Evolutionary conservation across 2,888 invertebrate species (phyloP), one percentile per base, ranked within the genome.

Genomic region (Ectropis crepuscularia): DNA sequence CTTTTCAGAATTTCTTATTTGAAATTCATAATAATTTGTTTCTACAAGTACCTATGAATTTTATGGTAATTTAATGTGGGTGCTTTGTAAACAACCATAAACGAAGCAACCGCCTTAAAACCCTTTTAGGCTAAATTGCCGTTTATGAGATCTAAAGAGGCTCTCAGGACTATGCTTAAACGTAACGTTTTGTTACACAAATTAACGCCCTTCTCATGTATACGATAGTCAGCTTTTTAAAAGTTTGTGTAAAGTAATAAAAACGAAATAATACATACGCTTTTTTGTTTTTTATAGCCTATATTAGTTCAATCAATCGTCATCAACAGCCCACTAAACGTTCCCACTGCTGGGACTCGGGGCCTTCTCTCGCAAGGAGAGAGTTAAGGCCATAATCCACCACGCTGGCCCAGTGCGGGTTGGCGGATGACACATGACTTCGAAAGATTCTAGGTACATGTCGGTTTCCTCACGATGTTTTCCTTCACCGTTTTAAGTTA

Each of bases 131-230:
- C 43, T 11, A 11, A 49, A 12, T 37, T 6, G 46, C 10, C 6
- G 28, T 46, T 47, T 62, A 37, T 53, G 41, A 50, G 28, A 47
- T 38, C 37, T 53, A 42, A 48, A 45, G 41, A 4, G 5, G 48
- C 38, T 49, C 39, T 53, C 36, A 36, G 12, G 47, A 37, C 43
- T 42, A 49, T 49, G 9, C 37, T 47, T 41, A 41, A 6, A 8
- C 36, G n/a, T 6, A 43, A 10, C 28, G 50, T 11, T n/a, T 39
- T 41, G 45, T 47, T 11, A 45, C 4, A 54, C 11, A 41, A 45
- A 36, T 43, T 45, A 54, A 54, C 11, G 6, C 1, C 16, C 36
- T 6, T 6, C 10, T 51, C 9, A 12, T 10, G 16, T 28, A 28
- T 28, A 28, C 41, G 41, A 12, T 16, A 16, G 39, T 50, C 37